Evolutionary conservation across 2,113 vertebrate genomes (phyloP), one percentile per base, ranked within the genome.

Genomic region (Callipepla squamata): DNA sequence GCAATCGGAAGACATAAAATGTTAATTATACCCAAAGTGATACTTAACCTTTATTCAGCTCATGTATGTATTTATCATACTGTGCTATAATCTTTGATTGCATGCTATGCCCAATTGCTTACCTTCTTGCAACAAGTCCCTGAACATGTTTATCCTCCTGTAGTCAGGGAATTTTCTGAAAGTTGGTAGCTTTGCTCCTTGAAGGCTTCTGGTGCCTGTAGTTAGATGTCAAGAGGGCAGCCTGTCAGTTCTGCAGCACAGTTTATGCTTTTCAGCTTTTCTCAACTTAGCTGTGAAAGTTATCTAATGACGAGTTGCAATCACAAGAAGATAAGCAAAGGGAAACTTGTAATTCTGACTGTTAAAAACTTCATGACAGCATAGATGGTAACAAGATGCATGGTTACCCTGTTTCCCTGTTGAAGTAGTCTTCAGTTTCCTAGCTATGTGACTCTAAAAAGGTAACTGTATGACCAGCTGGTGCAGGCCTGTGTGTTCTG

Each of bases 331-430:
- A 42, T 68, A 92, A 77, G 53, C 59, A 36, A 94, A 90, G n/a
- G 63, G 14, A 94, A 47, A 55, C 42, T n/a, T 45, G 65, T 28
- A 26, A 21, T 63, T 28, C 17, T n/a, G 61, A 51, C 57, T 70
- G 80, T 93, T 92, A 21, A 47, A 93, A 62, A 28, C 77, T 77
- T 82, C 32, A 26, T 44, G 42, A 21, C n/a, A 12, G 9, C 23
- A 20, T 45, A 0, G 0, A 38, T 92, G 75, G 63, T 42, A 68
- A 13, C 13, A 4, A 0, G 44, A n/a, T 21, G 4, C 45, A 44
- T 9, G 25, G 68, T 69, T 7, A 5, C 13, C 40, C 18, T 80
- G 0, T 76, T 85, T 91, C 42, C n/a, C 32, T 38, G 0, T 45
- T 61, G 23, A 76, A 89, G 26, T 48, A 28, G 26, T 84, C 11